These are phyloP conservation scores for Thymallus thymallus DNA, from an alignment of 2,113 vertebrate genomes.

Conservation along the genomic window DNA sequence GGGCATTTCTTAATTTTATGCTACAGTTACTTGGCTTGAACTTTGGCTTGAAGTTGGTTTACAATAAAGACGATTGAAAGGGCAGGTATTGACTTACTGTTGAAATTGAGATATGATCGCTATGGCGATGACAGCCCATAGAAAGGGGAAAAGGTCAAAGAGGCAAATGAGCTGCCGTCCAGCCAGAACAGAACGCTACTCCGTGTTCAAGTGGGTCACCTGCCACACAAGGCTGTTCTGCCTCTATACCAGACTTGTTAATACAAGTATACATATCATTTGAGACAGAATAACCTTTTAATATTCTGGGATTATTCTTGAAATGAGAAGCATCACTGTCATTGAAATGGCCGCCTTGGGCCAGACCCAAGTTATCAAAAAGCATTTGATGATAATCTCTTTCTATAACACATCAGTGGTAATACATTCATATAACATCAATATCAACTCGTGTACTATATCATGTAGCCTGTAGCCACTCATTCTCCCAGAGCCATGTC, in stretches of 20 bases:
- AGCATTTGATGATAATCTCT: neutral
- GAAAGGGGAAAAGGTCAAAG: conserved; percentile 51
- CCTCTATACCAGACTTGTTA: conserved; percentile 26
- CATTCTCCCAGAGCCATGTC: neutral
- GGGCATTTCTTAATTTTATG: conserved; percentile 5
- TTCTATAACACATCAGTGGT: neutral
- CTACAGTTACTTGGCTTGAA: neutral
- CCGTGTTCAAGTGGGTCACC: conserved; percentile 23
- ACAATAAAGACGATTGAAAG: conserved; percentile 16
- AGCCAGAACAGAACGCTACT: conserved; percentile 16
- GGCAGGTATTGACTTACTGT: conserved; percentile 33
- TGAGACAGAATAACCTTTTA: conserved; percentile 42
- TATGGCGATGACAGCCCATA: conserved; percentile 14
- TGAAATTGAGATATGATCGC: conserved; percentile 42
- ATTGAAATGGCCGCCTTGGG: neutral
- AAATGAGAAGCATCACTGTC: conserved; percentile 30
- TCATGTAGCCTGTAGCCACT: neutral
- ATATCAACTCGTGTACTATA: neutral
- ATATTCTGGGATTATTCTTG: conserved; percentile 20
- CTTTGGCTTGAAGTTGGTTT: neutral
- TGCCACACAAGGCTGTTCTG: conserved; percentile 22
- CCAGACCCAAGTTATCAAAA: neutral
- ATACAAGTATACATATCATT: conserved; percentile 32
- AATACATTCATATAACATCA: no score
- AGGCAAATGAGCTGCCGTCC: conserved; percentile 35